Percentiles rank a stretch among this genome's conserved stretches.
These are phyloP conservation scores for Halocynthia roretzi DNA, from an alignment of 23 tunicate species.

Conservation along the genomic window DNA sequence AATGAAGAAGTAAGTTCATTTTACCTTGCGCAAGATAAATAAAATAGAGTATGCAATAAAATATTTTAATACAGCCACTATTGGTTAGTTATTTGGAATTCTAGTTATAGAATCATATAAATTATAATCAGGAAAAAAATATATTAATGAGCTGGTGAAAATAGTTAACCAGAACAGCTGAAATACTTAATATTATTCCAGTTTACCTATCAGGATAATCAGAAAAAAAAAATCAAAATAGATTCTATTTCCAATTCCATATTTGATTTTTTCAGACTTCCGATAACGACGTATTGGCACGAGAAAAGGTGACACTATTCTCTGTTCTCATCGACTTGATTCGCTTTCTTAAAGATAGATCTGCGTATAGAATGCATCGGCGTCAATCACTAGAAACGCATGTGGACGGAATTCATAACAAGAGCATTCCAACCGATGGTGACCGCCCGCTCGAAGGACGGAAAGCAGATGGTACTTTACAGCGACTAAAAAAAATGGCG, in stretches of 20 bases:
- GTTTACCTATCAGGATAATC: too few species aligned
- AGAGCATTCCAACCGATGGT: neutral
- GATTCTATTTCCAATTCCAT: too few species aligned
- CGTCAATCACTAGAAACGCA: constrained; percentile 13
- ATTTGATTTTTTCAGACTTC: neutral
- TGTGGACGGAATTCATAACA: too few species aligned
- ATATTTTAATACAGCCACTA: too few species aligned
- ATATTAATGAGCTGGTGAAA: too few species aligned
- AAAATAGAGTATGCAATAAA: too few species aligned
- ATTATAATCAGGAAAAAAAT: too few species aligned
- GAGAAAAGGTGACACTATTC: constrained; percentile 45
- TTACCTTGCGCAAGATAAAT: neutral
- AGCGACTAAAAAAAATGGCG: constrained; percentile 30
- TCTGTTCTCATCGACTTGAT: constrained; percentile 52
- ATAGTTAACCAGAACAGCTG: too few species aligned
- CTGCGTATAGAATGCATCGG: constrained; percentile 30
- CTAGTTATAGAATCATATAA: too few species aligned
- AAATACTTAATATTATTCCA: too few species aligned
- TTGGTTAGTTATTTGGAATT: too few species aligned
- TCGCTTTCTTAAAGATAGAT: constrained; percentile 41
- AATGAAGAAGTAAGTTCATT: constrained; percentile 17
- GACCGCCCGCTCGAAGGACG: neutral
- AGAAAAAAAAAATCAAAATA: too few species aligned
- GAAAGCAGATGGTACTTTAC: constrained; percentile 8
- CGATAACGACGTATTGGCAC: constrained; percentile 16